Conservation (phyloP, 1,140 invertebrate genomes). For the Drusus annulatus region DNA sequence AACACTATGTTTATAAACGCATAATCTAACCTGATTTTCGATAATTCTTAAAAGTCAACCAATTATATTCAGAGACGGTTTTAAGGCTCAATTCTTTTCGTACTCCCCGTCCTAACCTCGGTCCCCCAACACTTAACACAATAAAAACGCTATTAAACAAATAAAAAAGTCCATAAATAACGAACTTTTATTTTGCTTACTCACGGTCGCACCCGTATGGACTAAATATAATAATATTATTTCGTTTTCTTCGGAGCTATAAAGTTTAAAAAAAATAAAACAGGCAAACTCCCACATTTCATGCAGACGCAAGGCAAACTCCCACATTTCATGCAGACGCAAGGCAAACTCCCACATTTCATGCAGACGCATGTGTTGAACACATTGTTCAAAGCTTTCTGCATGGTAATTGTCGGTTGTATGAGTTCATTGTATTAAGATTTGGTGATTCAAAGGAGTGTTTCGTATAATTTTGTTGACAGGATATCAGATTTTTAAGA, state of each 20-base stretch:
- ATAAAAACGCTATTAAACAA: constrained; percentile 23
- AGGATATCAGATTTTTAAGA: too few relatives aligned
- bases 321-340: too few relatives aligned
- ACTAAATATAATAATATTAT: neutral
- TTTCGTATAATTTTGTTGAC: constrained; percentile 3
- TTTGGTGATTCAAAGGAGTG: constrained; percentile 16
- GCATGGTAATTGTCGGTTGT: constrained; percentile 3
- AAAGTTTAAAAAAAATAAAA: constrained; percentile 3
- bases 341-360: constrained; percentile 17
- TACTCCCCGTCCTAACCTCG: too few relatives aligned
- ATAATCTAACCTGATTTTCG: too few relatives aligned
- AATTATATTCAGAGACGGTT: too few relatives aligned
- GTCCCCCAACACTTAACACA: neutral
- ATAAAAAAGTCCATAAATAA: constrained; percentile 9
- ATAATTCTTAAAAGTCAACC: too few relatives aligned
- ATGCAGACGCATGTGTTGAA: constrained; percentile 1
- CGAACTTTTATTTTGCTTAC: constrained; percentile 16
- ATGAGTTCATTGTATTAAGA: constrained; percentile 3
- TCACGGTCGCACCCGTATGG: constrained; percentile 14
- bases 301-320: too few relatives aligned
- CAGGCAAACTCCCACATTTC: too few relatives aligned
- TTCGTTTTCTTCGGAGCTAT: neutral
- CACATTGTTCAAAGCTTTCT: constrained; percentile 3
- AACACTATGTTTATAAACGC: too few relatives aligned
- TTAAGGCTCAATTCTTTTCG: too few relatives aligned